These are phyloP conservation scores for Gadus macrocephalus DNA, from an alignment of 2,113 vertebrate species.

Conservation along the genomic window DNA sequence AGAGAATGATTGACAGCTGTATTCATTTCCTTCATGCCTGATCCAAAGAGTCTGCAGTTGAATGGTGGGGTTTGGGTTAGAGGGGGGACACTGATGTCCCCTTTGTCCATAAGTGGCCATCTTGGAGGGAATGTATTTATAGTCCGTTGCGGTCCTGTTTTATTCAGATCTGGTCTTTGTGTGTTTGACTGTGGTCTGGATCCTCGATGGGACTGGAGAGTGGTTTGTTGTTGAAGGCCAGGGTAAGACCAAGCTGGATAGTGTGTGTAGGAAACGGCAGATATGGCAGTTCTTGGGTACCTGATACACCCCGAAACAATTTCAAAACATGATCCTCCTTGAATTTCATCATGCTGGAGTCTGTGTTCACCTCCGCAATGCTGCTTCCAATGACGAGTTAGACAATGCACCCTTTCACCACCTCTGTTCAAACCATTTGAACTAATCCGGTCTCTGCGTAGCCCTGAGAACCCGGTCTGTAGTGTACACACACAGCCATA, in stretches of 20 bases:
- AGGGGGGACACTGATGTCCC: conserved; percentile 34
- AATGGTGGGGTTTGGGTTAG: conserved; percentile 32
- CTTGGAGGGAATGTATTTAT: conserved; percentile 20
- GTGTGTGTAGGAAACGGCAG: not conserved
- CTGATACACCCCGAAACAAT: too few relatives aligned
- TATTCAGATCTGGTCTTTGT: conserved; percentile 11
- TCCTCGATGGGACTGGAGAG: not conserved
- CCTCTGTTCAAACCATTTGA: conserved; percentile 13
- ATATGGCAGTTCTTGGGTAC: too few relatives aligned
- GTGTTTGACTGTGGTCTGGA: not conserved
- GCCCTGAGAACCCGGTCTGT: conserved; percentile 9
- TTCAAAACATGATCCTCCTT: too few relatives aligned
- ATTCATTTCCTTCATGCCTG: conserved; percentile 63
- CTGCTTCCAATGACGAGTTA: too few relatives aligned
- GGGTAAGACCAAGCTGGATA: not conserved
- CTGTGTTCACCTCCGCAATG: too few relatives aligned
- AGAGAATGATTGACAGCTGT: conserved; percentile 64
- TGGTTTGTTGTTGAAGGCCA: not conserved
- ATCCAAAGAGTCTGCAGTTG: conserved; percentile 42
- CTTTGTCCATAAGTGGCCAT: conserved; percentile 39
- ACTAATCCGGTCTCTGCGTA: not conserved
- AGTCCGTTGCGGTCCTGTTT: conserved; percentile 14
- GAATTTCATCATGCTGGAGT: too few relatives aligned
- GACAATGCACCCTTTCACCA: too few relatives aligned
- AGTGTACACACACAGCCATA: conserved; percentile 10